Percentiles rank a stretch among this genome's conserved stretches.
These are phyloP conservation scores for Dufourea novaeangliae DNA, from an alignment of 1,140 invertebrate genomes.

Conservation along the genomic window DNA sequence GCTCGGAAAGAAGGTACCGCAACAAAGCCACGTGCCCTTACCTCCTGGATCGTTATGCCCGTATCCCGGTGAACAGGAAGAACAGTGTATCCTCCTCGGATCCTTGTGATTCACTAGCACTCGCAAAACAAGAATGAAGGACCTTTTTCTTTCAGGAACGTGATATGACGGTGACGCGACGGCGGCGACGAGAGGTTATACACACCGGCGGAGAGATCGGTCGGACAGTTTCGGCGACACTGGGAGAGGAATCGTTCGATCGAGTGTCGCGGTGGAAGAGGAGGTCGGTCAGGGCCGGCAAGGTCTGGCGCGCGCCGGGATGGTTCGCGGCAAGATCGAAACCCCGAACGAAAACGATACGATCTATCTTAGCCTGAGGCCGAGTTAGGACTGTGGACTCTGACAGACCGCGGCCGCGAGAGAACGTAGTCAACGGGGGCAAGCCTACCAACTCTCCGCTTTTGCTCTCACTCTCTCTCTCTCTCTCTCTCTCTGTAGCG, in stretches of 20 bases:
- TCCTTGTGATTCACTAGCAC: slow-evolving; percentile 26
- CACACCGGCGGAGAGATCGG: neutral
- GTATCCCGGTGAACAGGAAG: slow-evolving; percentile 19
- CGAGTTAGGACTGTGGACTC: slow-evolving; percentile 79
- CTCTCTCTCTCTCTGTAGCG: too few relatives aligned
- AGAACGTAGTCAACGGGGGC: slow-evolving; percentile 67
- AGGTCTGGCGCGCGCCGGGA: slow-evolving; percentile 26
- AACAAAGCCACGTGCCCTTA: slow-evolving; percentile 12
- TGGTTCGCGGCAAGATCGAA: slow-evolving; percentile 61
- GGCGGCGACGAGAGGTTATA: neutral
- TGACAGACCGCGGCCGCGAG: slow-evolving; percentile 66
- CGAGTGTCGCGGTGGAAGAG: slow-evolving; percentile 15
- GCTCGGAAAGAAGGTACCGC: too few relatives aligned
- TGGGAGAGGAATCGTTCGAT: slow-evolving; percentile 37
- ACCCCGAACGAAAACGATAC: slow-evolving; percentile 69
- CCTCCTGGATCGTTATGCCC: neutral
- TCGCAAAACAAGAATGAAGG: neutral
- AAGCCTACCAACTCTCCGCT: slow-evolving; percentile 59
- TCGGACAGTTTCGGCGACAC: neutral
- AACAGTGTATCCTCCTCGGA: slow-evolving; percentile 22
- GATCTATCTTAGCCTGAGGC: slow-evolving; percentile 79
- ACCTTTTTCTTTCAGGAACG: neutral
- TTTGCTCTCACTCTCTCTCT: too few relatives aligned
- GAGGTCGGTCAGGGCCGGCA: slow-evolving; percentile 17
- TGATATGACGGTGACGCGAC: neutral